These are phyloP conservation scores for Telmatherina bonti DNA, from an alignment of 2,797 vertebrate species.

Conservation along the genomic window DNA sequence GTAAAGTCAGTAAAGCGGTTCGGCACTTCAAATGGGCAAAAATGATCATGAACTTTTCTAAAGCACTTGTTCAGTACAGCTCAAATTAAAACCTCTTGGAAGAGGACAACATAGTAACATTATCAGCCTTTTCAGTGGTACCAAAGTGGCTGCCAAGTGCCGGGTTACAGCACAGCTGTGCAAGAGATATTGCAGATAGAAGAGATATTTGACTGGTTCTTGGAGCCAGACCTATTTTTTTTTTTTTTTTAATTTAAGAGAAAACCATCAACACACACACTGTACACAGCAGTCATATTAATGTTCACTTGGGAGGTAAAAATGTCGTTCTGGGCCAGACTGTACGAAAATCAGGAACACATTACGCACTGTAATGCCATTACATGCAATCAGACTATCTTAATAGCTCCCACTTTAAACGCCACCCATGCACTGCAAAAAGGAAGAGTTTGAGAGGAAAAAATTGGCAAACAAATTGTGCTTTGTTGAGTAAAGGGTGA, in stretches of 20 bases:
- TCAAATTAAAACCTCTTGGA: conserved; percentile 2
- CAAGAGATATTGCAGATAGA: conserved; percentile 29
- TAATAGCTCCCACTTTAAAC: conserved; percentile 9
- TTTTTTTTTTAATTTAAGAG: conserved; percentile 21
- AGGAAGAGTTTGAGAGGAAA: not conserved
- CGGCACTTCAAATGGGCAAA: conserved; percentile 1
- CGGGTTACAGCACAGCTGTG: conserved; percentile 45
- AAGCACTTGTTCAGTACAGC: not conserved
- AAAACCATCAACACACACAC: not conserved
- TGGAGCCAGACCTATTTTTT: conserved; percentile 20
- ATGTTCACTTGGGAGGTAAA: conserved; percentile 1
- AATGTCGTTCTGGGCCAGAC: not conserved
- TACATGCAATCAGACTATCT: conserved; percentile 14
- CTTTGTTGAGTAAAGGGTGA: conserved; percentile 18
- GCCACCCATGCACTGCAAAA: not conserved
- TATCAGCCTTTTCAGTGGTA: conserved; percentile 9
- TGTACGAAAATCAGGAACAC: conserved; percentile 37
- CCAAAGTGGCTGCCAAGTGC: conserved; percentile 26
- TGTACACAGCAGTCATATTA: not conserved
- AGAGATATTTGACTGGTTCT: not conserved
- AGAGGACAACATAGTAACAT: conserved; percentile 25
- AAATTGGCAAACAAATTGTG: conserved; percentile 14
- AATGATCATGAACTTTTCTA: not conserved
- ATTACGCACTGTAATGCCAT: conserved; percentile 34
- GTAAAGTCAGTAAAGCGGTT: too few species aligned